phyloP scores from a whole-genome alignment of 2,888 invertebrate genomes.

The Meiosimyza decipiens region DNA sequence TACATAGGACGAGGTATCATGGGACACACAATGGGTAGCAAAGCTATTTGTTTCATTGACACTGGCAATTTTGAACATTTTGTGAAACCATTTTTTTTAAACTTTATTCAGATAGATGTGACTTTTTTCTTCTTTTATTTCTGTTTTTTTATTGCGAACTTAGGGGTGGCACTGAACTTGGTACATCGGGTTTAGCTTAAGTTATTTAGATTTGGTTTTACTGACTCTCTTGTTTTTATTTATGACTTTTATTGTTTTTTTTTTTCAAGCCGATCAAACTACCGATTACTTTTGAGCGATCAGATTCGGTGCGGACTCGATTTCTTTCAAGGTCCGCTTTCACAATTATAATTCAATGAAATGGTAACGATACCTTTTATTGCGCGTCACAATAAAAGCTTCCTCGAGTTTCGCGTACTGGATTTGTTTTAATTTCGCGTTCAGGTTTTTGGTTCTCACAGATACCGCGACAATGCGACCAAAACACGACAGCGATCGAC shows the following conservation, averaged over 20 bases:
- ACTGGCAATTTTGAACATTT: constrained; percentile 41
- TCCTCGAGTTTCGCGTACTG: background rate
- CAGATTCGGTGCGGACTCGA: too few species aligned
- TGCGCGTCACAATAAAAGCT: constrained; percentile 2
- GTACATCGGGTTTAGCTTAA: background rate
- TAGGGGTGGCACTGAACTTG: background rate
- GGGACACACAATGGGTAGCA: too few species aligned
- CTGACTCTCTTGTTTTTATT: background rate
- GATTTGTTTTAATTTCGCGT: background rate
- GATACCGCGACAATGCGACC: constrained; percentile 30
- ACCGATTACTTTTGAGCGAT: background rate
- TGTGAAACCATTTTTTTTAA: constrained; percentile 44
- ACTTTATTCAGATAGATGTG: background rate
- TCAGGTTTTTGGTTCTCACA: constrained; percentile 7
- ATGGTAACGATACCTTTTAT: too few species aligned
- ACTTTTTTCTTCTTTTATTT: constrained; percentile 3
- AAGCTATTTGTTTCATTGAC: background rate
- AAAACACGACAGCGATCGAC: constrained; percentile 44
- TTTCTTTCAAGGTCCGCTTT: too few species aligned
- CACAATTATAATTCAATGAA: too few species aligned
- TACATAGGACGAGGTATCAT: background rate
- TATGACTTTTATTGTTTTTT: background rate
- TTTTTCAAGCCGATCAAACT: background rate
- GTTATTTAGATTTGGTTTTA: background rate
- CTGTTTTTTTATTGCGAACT: constrained; percentile 1